phyloP scores from a whole-genome alignment of 2,797 vertebrate species.

The Falco concolor region DNA sequence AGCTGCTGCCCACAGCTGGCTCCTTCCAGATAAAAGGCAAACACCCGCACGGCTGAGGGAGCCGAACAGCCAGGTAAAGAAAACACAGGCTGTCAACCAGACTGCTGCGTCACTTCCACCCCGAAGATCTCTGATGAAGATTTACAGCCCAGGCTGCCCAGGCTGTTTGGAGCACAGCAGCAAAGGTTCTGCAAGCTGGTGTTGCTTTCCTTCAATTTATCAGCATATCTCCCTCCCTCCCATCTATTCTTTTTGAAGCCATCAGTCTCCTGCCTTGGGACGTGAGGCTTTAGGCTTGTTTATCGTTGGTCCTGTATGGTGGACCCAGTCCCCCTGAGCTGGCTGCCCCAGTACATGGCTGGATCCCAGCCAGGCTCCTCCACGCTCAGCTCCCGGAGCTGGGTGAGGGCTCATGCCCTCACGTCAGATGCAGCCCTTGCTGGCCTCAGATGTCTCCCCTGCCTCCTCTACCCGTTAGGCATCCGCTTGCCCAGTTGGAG shows the following conservation, averaged over 20 bases:
- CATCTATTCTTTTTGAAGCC: not conserved
- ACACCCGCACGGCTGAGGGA: not conserved
- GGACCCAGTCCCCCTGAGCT: not conserved
- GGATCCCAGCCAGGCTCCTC: not conserved
- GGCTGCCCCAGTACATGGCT: not conserved
- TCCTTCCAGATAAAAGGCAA: not conserved
- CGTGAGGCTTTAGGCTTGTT: conserved; percentile 42
- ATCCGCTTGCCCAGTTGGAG: not conserved
- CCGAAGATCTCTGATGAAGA: not conserved
- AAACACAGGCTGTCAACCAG: not conserved
- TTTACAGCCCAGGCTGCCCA: not conserved
- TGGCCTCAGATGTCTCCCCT: not conserved
- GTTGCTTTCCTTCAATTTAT: conserved; percentile 46
- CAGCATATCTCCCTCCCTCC: not conserved
- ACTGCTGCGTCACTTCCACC: not conserved
- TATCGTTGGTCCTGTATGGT: not conserved
- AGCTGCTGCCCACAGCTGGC: not conserved
- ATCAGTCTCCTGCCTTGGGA: conserved; percentile 19
- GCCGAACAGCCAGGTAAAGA: not conserved
- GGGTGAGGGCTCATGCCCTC: not conserved
- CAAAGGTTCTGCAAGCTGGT: not conserved
- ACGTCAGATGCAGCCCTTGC: not conserved
- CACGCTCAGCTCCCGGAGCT: not conserved
- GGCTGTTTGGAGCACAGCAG: not conserved
- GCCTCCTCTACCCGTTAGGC: not conserved